A percentile compares a stretch with the other conserved stretches of the same genome.
These are phyloP conservation scores for Armadillidium nasatum DNA, from an alignment of 1,140 invertebrate species.

Conservation along the genomic window DNA sequence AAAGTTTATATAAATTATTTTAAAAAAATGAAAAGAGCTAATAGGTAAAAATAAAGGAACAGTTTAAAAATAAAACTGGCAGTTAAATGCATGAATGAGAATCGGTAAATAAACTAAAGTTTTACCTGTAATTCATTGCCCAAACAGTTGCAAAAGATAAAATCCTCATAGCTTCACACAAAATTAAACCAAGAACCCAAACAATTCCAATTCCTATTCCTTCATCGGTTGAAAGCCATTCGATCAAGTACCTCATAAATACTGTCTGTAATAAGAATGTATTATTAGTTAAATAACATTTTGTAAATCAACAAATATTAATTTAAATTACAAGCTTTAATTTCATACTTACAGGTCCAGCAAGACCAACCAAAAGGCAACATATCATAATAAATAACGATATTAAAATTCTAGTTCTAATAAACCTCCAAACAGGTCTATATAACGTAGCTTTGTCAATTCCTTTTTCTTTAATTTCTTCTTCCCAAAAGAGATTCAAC, in stretches of 20 bases:
- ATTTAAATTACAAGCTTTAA: neutral
- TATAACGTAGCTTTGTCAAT: conserved; percentile 11
- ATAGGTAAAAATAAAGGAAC: too few species aligned
- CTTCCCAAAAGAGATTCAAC: conserved; percentile 10
- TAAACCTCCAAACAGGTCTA: conserved; percentile 14
- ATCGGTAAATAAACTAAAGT: too few species aligned
- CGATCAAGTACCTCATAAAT: conserved; percentile 56
- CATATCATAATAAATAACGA: conserved; percentile 16
- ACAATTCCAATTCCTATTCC: conserved; percentile 51
- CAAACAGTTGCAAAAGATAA: conserved; percentile 59
- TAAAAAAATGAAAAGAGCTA: too few species aligned
- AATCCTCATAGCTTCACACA: conserved; percentile 57
- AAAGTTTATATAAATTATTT: too few species aligned
- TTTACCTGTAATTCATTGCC: conserved; percentile 55
- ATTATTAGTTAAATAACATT: neutral
- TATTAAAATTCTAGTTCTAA: conserved; percentile 18
- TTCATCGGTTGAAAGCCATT: conserved; percentile 52
- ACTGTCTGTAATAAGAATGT: conserved; percentile 53
- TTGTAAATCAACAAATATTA: neutral
- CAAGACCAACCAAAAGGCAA: conserved; percentile 16
- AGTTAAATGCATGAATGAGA: too few species aligned
- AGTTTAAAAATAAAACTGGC: too few species aligned
- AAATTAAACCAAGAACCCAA: conserved; percentile 55
- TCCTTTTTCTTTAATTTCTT: conserved; percentile 12
- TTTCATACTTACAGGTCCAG: conserved; percentile 19